Evolutionary conservation across 2,888 invertebrate species (phyloP).

Genomic region (Thymelicus sylvestris): DNA sequence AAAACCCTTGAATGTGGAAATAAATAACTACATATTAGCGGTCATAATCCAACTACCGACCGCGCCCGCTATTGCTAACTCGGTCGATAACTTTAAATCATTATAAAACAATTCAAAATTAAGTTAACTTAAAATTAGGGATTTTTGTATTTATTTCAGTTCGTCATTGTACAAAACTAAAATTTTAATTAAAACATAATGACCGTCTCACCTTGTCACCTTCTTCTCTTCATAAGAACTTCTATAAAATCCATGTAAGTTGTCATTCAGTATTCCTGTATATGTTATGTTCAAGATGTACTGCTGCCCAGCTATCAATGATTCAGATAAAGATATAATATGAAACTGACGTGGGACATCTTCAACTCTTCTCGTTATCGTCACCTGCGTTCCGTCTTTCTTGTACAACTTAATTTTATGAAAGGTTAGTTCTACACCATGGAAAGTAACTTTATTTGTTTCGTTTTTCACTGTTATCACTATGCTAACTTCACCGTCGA

Average conservation of each 20-base stretch:
- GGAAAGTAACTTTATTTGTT: constrained; percentile 89
- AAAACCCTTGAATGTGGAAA: too few species aligned
- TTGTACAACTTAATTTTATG: constrained; percentile 82
- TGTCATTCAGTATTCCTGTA: constrained; percentile 89
- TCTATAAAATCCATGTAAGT: constrained; percentile 92
- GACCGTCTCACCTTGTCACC: constrained; percentile 86
- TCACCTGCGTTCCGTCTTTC: constrained; percentile 60
- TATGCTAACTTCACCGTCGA: constrained; percentile 89
- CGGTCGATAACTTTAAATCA: too few species aligned
- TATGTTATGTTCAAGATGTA: constrained; percentile 89
- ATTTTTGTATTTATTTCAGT: too few species aligned
- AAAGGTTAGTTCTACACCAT: constrained; percentile 89
- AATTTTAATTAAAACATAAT: too few species aligned
- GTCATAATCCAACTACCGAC: too few species aligned
- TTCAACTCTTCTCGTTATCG: constrained; percentile 73
- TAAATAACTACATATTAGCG: too few species aligned
- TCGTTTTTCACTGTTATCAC: constrained; percentile 85
- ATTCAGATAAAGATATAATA: constrained; percentile 85
- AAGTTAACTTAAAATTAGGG: too few species aligned
- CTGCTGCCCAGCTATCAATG: constrained; percentile 83
- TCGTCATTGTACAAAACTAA: too few species aligned
- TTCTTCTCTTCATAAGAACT: constrained; percentile 90
- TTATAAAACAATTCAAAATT: too few species aligned
- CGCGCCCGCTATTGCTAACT: too few species aligned
- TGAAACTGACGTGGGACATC: constrained; percentile 88